Base-by-base conservation (phyloP, 2,888 invertebrate genomes). In the Mesochorus sp. region DNA sequence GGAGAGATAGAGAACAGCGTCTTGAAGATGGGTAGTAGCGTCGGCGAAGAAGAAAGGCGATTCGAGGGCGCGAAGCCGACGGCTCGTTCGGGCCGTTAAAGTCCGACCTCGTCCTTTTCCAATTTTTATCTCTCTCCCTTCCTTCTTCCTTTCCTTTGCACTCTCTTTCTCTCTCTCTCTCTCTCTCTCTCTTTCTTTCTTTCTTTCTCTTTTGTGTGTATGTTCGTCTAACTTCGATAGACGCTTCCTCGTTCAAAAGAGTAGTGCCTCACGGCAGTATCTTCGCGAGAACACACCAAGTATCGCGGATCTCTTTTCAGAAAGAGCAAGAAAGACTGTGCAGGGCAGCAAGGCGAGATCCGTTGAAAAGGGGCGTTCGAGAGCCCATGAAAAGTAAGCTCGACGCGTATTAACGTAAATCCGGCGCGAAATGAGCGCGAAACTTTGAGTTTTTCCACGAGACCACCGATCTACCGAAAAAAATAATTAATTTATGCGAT, bases 41-140 rank as follows among this genome's bases (percentile, higher is more conserved):
- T 82, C 82, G 82, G 82, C 82, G 72, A 82, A 82, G 82, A 81
- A 82, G 78, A 82, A 82, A 82, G 81, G 75, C 62, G 57, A 62
- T 80, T 75, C 78, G 76, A 67, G 80, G 81, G 82, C 82, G 82
- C 80, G 82, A 82, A 82, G 78, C 81, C 75, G 81, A 80, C 80
- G 77, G 77, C 67, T 77, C 77, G 79, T 77, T 68, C 77, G 76
- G 61, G 78, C 80, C 76, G 75, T 80, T 80, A 80, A 80, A 78
- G 78, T 79, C 79, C 76, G 72, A 78, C 77, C 71, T 73, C 76
- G 76, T 74, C 72, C 70, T 68, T 75, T 68, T 66, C 59, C 51
- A 44, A 51, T 47, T 70, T 72, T 77, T 79, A 72, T 68, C 76
- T 68, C 66, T 24, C 42, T 55, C 21, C 47, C 17, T 26, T 44